Percentiles rank a stretch among this genome's conserved stretches.
These are phyloP conservation scores for Amphipyra tragopoginis DNA, from an alignment of 2,888 invertebrate species.

Conservation along the genomic window DNA sequence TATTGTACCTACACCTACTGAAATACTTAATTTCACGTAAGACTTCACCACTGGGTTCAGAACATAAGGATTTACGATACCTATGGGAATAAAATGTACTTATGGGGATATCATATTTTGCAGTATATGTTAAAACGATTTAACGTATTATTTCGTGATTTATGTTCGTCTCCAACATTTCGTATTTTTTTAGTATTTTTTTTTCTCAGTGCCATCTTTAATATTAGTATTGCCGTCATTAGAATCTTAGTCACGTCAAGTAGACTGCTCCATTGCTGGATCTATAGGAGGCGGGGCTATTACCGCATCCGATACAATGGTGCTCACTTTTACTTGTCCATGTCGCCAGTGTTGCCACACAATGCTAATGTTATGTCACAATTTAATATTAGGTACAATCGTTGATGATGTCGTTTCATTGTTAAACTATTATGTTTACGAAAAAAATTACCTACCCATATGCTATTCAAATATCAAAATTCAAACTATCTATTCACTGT, in stretches of 20 bases:
- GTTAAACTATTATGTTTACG: conserved; percentile 19
- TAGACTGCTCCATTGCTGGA: conserved; percentile 60
- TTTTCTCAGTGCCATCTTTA: conserved; percentile 1
- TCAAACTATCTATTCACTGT: conserved; percentile 1
- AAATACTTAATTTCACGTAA: conserved; percentile 23
- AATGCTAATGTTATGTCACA: conserved; percentile 73
- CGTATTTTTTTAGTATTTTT: background rate
- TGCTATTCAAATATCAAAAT: background rate
- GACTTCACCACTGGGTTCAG: background rate
- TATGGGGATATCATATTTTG: too few species aligned
- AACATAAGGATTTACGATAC: conserved; percentile 24
- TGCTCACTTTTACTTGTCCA: conserved; percentile 78
- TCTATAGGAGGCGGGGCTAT: conserved; percentile 68
- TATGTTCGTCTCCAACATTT: too few species aligned
- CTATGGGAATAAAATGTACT: conserved; percentile 12
- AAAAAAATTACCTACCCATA: background rate
- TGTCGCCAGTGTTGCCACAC: conserved; percentile 69
- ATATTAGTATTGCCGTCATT: conserved; percentile 31
- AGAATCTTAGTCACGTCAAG: conserved; percentile 62
- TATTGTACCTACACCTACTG: conserved; percentile 27
- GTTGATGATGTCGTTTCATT: conserved; percentile 25
- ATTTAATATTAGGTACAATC: conserved; percentile 62
- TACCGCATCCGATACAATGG: conserved; percentile 73
- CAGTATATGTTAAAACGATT: too few species aligned
- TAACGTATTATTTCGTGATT: too few species aligned